phyloP scores from a whole-genome alignment of 92 coral and sea anemone genomes.

The Epizoanthus rinbou region DNA sequence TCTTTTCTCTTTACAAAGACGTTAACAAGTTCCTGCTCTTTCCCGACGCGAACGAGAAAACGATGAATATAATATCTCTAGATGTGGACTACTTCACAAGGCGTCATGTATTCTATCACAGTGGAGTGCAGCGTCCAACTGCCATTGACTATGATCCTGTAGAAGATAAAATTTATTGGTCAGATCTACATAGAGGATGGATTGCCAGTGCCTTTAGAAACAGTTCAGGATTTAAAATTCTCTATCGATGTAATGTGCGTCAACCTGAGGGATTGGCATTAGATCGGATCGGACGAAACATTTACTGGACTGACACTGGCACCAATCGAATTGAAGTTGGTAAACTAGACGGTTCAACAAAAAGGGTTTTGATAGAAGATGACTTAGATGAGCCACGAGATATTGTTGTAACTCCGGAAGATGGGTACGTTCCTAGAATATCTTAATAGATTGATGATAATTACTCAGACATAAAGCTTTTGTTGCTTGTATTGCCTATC shows the following conservation, averaged over 20 bases:
- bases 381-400: slow-evolving; percentile 56
- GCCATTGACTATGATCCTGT: slow-evolving; percentile 53
- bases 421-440: slow-evolving; percentile 42
- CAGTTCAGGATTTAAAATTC: background rate
- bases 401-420: slow-evolving; percentile 33
- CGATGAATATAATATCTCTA: slow-evolving; percentile 45
- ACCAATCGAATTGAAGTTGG: slow-evolving; percentile 57
- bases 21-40: slow-evolving; percentile 47
- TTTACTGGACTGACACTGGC: slow-evolving; percentile 63
- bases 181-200: slow-evolving; percentile 16
- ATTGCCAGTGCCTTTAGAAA: slow-evolving; percentile 43
- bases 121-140: slow-evolving; percentile 38
- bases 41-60: slow-evolving; percentile 45
- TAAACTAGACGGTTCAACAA: slow-evolving; percentile 39
- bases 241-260: slow-evolving; percentile 24
- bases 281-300: slow-evolving; percentile 55
- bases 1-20: slow-evolving; percentile 34
- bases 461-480: background rate
- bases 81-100: slow-evolving; percentile 44
- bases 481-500: too few species aligned
- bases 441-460: background rate
- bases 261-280: slow-evolving; percentile 54
- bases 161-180: slow-evolving; percentile 56
- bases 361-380: slow-evolving; percentile 46
- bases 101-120: slow-evolving; percentile 14